A percentile compares a stretch with the other conserved stretches of the same genome.
phyloP scores from a whole-genome alignment of 2,113 vertebrate genomes.

The Percopsis transmontana region DNA sequence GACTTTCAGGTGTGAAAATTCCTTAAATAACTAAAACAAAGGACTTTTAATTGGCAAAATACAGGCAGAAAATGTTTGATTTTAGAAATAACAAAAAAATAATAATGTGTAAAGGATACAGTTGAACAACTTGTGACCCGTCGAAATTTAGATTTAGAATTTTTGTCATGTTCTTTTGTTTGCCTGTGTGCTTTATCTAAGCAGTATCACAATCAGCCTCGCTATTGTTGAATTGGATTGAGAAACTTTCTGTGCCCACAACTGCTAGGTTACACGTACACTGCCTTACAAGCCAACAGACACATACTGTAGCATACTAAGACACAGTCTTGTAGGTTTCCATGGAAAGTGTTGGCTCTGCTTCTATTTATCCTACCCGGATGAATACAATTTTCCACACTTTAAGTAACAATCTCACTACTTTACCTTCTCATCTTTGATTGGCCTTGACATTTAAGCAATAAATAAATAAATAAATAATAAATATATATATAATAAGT shows the following conservation, averaged over 20 bases:
- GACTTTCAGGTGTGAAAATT: too few relatives aligned
- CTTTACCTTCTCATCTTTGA: too few relatives aligned
- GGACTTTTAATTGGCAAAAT: too few relatives aligned
- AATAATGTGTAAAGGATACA: neutral
- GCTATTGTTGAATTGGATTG: constrained; percentile 31
- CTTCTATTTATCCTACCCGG: neutral
- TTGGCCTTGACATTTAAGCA: too few relatives aligned
- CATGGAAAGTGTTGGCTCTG: constrained; percentile 18
- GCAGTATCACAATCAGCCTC: constrained; percentile 46
- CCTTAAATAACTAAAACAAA: too few relatives aligned
- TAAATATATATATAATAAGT: too few relatives aligned
- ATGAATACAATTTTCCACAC: neutral
- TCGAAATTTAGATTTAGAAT: neutral
- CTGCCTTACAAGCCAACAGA: constrained; percentile 8
- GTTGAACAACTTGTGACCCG: neutral
- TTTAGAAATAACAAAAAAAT: too few relatives aligned
- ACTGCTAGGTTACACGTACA: constrained; percentile 12
- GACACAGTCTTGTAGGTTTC: constrained; percentile 29
- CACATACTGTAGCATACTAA: constrained; percentile 12
- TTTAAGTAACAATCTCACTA: neutral
- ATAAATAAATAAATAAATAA: too few relatives aligned
- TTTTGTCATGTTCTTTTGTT: constrained; percentile 6
- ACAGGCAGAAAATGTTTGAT: too few relatives aligned
- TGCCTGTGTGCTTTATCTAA: constrained; percentile 53
- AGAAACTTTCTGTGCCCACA: constrained; percentile 13